phyloP scores from a whole-genome alignment of 2,888 invertebrate species.

The Synanthedon andrenaeformis region DNA sequence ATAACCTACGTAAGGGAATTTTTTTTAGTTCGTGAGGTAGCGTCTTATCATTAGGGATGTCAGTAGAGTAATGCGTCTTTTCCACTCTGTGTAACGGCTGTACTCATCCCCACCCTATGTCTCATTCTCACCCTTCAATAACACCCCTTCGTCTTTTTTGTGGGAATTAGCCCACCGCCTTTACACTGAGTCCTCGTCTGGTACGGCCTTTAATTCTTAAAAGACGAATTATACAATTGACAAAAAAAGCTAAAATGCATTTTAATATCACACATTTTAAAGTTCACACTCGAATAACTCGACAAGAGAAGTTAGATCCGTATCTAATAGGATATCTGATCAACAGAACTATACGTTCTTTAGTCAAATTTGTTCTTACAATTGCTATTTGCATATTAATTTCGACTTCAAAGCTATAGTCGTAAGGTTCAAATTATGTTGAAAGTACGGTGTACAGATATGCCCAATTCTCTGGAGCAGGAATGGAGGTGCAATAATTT shows the following conservation, averaged over 20 bases:
- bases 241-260: conserved; percentile 9
- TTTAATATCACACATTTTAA: conserved; percentile 8
- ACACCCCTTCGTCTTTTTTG: conserved; percentile 33
- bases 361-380: conserved; percentile 46
- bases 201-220: conserved; percentile 33
- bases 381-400: conserved; percentile 11
- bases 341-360: conserved; percentile 45
- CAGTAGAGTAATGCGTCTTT: conserved; percentile 38
- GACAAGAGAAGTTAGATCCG: conserved; percentile 34
- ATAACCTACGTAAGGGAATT: not conserved
- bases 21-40: not conserved
- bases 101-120: conserved; percentile 23
- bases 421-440: conserved; percentile 25
- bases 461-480: conserved; percentile 25
- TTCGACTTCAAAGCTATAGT: conserved; percentile 11
- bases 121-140: conserved; percentile 13
- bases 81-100: conserved; percentile 25
- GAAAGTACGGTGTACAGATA: conserved; percentile 17
- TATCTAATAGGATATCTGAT: conserved; percentile 45
- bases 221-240: conserved; percentile 34
- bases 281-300: not conserved
- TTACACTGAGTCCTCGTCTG: conserved; percentile 32
- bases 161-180: conserved; percentile 30
- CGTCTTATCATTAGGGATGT: conserved; percentile 20
- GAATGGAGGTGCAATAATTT: conserved; percentile 65